phyloP scores from a whole-genome alignment of 2,888 invertebrate species.

The Hydropsyche betteni region DNA sequence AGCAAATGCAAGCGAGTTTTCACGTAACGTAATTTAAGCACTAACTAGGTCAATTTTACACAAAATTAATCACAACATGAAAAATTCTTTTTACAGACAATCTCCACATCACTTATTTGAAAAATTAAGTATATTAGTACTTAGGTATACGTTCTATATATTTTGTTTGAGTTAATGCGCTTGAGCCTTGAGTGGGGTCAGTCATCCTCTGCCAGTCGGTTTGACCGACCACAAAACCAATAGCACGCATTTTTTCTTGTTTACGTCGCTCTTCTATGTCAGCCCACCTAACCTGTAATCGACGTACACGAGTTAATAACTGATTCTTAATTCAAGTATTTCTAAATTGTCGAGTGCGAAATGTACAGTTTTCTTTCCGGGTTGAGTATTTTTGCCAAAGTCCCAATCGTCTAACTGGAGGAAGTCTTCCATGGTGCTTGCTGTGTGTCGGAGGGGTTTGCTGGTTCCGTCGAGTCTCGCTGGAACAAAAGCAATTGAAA shows the following conservation, averaged over 20 bases:
- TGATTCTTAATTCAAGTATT: neutral
- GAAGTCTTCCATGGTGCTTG: slow-evolving; percentile 90
- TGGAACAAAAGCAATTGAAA: slow-evolving; percentile 63
- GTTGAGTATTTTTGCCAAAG: slow-evolving; percentile 65
- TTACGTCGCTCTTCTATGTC: slow-evolving; percentile 93
- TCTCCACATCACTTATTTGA: neutral
- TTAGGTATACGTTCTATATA: slow-evolving; percentile 77
- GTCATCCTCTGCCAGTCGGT: slow-evolving; percentile 97
- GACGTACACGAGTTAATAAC: slow-evolving; percentile 36
- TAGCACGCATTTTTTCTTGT: slow-evolving; percentile 92
- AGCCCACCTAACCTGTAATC: slow-evolving; percentile 91
- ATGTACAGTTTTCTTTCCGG: slow-evolving; percentile 91
- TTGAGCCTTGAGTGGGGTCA: slow-evolving; percentile 87
- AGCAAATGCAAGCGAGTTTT: no score
- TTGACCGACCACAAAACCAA: slow-evolving; percentile 96
- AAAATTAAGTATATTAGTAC: slow-evolving; percentile 32
- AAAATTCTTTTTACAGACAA: neutral
- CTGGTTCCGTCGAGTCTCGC: slow-evolving; percentile 93
- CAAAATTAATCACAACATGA: slow-evolving; percentile 12
- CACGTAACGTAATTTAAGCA: neutral
- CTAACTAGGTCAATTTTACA: neutral
- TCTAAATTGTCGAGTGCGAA: slow-evolving; percentile 21
- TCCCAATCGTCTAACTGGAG: slow-evolving; percentile 86
- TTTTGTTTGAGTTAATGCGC: slow-evolving; percentile 93
- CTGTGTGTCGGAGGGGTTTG: slow-evolving; percentile 75